Conservation (phyloP, 1,140 invertebrate genomes). For the Drosophila punjabiensis region DNA sequence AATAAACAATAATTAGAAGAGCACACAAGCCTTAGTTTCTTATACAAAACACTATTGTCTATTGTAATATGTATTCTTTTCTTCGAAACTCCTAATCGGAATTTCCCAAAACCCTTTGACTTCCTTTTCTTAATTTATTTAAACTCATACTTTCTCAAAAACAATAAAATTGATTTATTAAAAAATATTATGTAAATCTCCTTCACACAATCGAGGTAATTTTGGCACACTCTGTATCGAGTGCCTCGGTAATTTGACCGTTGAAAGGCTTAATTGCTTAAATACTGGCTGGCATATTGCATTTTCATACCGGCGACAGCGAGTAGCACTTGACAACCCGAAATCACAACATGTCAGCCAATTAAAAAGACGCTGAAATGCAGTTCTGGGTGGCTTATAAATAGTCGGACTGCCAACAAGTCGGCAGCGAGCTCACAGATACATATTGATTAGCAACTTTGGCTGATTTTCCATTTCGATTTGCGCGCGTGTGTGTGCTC, state of each 20-base stretch:
- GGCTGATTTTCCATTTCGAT: conserved; percentile 64
- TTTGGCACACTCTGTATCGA: neutral
- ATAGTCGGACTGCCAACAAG: conserved; percentile 34
- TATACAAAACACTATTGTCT: neutral
- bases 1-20: neutral
- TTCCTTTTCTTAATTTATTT: neutral
- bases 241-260: neutral
- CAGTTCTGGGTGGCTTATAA: conserved; percentile 31
- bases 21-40: neutral
- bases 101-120: neutral
- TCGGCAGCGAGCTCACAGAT: conserved; percentile 37
- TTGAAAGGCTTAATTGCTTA: conserved; percentile 51
- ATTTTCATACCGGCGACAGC: conserved; percentile 20
- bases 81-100: too few relatives aligned
- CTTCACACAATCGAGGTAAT: neutral
- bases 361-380: conserved; percentile 75
- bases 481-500: conserved; percentile 18
- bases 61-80: neutral
- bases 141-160: neutral
- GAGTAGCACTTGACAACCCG: conserved; percentile 62
- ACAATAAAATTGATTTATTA: neutral
- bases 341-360: conserved; percentile 82
- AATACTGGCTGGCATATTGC: conserved; percentile 47
- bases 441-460: conserved; percentile 62
- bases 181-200: neutral